phyloP scores from a whole-genome alignment of 2,797 vertebrate genomes.

The Leptatherina wallacei region DNA sequence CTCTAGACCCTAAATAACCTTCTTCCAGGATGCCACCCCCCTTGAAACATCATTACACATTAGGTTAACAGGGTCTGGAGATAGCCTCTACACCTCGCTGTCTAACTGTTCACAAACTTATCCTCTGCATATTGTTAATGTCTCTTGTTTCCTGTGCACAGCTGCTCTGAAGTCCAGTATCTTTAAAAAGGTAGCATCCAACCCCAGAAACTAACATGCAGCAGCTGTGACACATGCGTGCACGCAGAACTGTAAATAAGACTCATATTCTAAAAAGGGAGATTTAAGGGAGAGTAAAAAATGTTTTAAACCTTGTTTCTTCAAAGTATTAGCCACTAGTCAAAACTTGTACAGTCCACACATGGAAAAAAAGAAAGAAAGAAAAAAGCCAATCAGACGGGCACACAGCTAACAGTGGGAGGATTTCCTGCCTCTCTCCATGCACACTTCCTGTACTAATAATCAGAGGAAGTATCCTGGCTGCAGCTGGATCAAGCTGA shows the following conservation, averaged over 20 bases:
- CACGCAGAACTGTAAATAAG: neutral
- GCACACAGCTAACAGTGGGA: slow-evolving; percentile 79
- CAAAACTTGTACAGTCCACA: slow-evolving; percentile 20
- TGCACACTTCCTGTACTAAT: slow-evolving; percentile 87
- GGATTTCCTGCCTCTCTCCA: slow-evolving; percentile 87
- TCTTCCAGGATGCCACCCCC: too few relatives aligned
- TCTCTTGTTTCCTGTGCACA: slow-evolving; percentile 24
- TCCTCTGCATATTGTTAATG: slow-evolving; percentile 11
- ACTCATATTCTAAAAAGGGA: fast-evolving
- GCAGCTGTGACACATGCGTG: slow-evolving; percentile 27
- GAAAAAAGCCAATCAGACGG: slow-evolving; percentile 46
- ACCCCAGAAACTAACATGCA: slow-evolving; percentile 4
- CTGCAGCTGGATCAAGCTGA: slow-evolving; percentile 58
- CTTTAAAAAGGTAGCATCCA: slow-evolving; percentile 21
- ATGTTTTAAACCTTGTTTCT: neutral
- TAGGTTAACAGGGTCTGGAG: slow-evolving; percentile 39
- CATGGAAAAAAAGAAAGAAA: neutral
- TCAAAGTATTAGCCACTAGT: neutral
- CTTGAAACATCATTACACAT: slow-evolving; percentile 5
- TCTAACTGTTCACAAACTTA: slow-evolving; percentile 8
- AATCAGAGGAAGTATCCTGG: slow-evolving; percentile 90
- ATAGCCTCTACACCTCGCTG: slow-evolving; percentile 10
- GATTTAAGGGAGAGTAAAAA: neutral
- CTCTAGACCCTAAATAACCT: too few relatives aligned
- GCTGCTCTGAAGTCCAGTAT: slow-evolving; percentile 18